Conservation (phyloP, 1,140 invertebrate genomes). For the Platorchestia sp. region DNA sequence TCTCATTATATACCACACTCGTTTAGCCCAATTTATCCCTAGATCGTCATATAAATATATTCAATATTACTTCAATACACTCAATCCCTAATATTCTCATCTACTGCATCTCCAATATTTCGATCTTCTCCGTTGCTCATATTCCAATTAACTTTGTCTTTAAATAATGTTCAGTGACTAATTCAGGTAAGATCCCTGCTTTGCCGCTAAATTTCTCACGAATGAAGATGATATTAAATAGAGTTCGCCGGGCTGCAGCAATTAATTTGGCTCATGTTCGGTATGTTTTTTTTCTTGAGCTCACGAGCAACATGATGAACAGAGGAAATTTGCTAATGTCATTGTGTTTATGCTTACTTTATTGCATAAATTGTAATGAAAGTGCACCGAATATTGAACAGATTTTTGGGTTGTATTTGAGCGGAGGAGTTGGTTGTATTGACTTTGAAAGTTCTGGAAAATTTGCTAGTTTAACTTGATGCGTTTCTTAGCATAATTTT, state of each 20-base stretch:
- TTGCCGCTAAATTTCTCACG: neutral
- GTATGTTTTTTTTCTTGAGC: neutral
- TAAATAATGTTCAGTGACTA: neutral
- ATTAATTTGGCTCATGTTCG: neutral
- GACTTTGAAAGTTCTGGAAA: neutral
- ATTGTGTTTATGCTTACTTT: neutral
- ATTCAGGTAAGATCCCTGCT: neutral
- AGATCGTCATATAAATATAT: too few species aligned
- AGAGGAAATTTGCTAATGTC: neutral
- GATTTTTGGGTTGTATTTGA: neutral
- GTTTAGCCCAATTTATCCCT: too few species aligned
- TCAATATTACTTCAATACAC: too few species aligned
- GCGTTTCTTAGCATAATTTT: neutral
- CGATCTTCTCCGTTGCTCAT: too few species aligned
- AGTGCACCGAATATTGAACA: neutral
- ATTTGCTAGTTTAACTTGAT: neutral
- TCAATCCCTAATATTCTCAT: too few species aligned
- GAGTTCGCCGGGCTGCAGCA: neutral
- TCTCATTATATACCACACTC: too few species aligned
- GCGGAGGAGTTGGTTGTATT: neutral
- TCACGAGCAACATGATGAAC: neutral
- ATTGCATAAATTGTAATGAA: neutral
- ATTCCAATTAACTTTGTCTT: neutral
- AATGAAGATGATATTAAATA: neutral
- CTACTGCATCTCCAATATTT: too few species aligned